A percentile compares a stretch with the other conserved stretches of the same genome.
Evolutionary conservation across 2,797 vertebrate species (phyloP).

Genomic region (Delichon dasypus): DNA sequence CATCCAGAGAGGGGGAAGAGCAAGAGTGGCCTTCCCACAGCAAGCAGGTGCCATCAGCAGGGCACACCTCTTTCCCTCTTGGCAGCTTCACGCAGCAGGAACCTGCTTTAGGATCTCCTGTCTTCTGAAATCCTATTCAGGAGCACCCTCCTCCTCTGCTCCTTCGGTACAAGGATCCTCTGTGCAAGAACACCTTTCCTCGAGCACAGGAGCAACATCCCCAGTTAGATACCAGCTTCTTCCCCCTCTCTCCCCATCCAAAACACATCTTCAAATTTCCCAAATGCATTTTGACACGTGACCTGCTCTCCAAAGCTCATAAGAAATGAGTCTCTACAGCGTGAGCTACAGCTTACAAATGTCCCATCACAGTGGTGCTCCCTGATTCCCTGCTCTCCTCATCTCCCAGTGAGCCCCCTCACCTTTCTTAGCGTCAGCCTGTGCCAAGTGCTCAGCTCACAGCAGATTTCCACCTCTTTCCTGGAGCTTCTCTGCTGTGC

Average conservation of each 20-base stretch:
- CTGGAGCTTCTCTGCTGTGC: background rate
- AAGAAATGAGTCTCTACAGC: background rate
- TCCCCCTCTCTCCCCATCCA: background rate
- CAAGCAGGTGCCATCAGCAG: background rate
- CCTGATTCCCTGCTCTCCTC: background rate
- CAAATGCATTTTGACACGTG: background rate
- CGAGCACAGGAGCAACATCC: background rate
- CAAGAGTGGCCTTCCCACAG: background rate
- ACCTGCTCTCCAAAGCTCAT: background rate
- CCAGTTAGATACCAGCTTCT: background rate
- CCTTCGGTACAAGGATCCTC: background rate
- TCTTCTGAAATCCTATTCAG: background rate
- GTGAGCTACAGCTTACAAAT: background rate
- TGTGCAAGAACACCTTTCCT: background rate
- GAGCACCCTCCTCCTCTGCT: background rate
- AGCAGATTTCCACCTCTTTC: background rate
- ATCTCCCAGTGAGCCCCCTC: background rate
- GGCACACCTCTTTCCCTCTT: background rate
- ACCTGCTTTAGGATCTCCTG: accelerated
- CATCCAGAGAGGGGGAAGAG: background rate
- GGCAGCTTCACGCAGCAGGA: background rate
- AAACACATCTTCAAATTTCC: background rate
- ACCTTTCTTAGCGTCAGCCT: background rate
- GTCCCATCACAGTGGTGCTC: too few relatives aligned
- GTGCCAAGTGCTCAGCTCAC: background rate